Percentiles rank a stretch among this genome's conserved stretches.
Evolutionary conservation across 1,140 invertebrate species (phyloP).

Genomic region (Drosophila lini): DNA sequence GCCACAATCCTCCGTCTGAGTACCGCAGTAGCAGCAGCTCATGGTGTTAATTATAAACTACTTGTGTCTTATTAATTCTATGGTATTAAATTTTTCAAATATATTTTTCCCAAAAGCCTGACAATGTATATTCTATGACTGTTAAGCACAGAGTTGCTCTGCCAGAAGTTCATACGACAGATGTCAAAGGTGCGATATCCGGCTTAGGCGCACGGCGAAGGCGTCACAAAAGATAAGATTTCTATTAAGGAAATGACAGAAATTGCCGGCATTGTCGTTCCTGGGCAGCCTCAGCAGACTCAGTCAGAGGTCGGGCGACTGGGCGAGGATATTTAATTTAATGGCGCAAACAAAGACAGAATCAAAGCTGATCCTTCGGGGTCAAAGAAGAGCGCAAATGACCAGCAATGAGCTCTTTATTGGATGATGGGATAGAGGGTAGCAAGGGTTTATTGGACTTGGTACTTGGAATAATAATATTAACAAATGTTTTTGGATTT

Average conservation of each 20-base stretch:
- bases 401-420: conserved; percentile 51
- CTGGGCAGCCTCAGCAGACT: conserved; percentile 13
- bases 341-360: conserved; percentile 73
- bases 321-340: conserved; percentile 79
- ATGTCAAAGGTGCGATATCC: conserved; percentile 83
- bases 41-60: not conserved
- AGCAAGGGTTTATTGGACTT: not conserved
- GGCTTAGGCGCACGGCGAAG: conserved; percentile 60
- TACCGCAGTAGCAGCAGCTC: conserved; percentile 1
- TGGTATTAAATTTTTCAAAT: conserved; percentile 22
- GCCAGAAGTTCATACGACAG: conserved; percentile 33
- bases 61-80: conserved; percentile 4
- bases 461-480: not conserved
- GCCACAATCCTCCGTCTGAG: not conserved
- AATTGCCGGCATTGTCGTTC: conserved; percentile 75
- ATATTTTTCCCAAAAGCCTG: conserved; percentile 6
- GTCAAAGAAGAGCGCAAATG: conserved; percentile 59
- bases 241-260: conserved; percentile 82
- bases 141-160: conserved; percentile 12
- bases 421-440: not conserved
- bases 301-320: conserved; percentile 39
- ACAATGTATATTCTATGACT: conserved; percentile 17
- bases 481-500: not conserved
- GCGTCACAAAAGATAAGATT: conserved; percentile 80
- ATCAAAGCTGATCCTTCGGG: conserved; percentile 46